Evolutionary conservation across 2,113 vertebrate species (phyloP).

Genomic region (Thymallus thymallus): DNA sequence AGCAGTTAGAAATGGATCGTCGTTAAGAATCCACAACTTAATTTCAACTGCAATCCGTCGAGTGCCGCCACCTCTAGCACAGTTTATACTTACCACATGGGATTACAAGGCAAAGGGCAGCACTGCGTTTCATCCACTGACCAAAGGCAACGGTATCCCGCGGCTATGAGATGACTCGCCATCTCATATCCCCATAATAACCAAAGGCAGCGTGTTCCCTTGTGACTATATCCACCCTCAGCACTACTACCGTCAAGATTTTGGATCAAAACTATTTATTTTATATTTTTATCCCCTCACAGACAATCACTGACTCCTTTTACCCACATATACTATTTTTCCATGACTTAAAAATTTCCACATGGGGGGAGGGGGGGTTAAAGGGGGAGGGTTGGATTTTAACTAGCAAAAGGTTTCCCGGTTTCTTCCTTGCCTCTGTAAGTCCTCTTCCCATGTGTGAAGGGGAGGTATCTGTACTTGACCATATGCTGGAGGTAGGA

Average conservation of each 20-base stretch:
- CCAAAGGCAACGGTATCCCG: constrained; percentile 40
- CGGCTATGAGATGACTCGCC: constrained; percentile 15
- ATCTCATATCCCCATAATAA: constrained; percentile 10
- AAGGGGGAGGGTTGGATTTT: constrained; percentile 59
- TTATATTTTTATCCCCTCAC: constrained; percentile 37
- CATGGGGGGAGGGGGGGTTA: constrained; percentile 29
- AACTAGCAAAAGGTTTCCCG: constrained; percentile 96
- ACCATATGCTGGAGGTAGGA: constrained; percentile 90
- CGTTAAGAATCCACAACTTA: constrained; percentile 22
- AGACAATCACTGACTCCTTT: constrained; percentile 49
- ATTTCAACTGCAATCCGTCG: constrained; percentile 34
- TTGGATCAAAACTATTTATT: constrained; percentile 77
- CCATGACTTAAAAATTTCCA: constrained; percentile 63
- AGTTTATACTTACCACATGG: constrained; percentile 52
- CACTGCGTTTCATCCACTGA: constrained; percentile 52
- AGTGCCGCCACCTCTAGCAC: constrained; percentile 32
- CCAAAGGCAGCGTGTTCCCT: constrained; percentile 54
- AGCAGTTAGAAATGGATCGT: constrained; percentile 20
- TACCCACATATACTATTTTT: constrained; percentile 57
- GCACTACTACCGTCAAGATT: constrained; percentile 66
- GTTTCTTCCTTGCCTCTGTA: constrained; percentile 98
- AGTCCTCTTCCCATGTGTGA: constrained; percentile 98
- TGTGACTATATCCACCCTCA: constrained; percentile 43
- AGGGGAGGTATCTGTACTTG: constrained; percentile 99
- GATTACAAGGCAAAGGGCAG: constrained; percentile 61